Base-by-base conservation (phyloP, 2,113 vertebrate species). In the Ondatra zibethicus region DNA sequence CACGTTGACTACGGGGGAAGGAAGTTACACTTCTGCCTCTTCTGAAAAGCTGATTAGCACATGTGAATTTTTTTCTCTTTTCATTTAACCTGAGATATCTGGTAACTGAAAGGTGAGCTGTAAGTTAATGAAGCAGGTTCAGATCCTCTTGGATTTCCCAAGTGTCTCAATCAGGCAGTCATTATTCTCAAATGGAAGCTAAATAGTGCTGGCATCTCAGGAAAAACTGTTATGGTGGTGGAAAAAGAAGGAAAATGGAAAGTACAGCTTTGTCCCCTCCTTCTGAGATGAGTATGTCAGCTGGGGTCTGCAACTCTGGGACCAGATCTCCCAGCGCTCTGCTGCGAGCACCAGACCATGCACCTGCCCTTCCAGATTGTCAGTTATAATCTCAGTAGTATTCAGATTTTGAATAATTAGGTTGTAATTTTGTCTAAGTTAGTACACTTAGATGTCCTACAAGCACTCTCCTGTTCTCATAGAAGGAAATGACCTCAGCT, bases 161-260 rank as follows among this genome's bases (percentile, higher is more conserved):
- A 81, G 39, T 50, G 47, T 75, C 66, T 80, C 45, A 29, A 86
- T 88, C 76, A 77, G 63, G 72, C 45, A 52, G 90, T 70, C 66
- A 80, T 93, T 63, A 88, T 92, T 77, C 97, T 81, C 47, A 92
- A 84, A 85, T n/a, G 70, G 21, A 94, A 93, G 58, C 82, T 88
- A 87, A 93, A 16, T 31, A 36, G 27, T 76, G 5, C 31, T 91
- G 47, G 21, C 45, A 86, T 73, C 93, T 65, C 36, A 52, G 85
- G n/a, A 42, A 92, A 61, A 86, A 77, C 31, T 36, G 4, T 39
- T 27, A 66, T 66, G 31, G 39, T 25, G n/a, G n/a, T 65, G 17
- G 21, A 63, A 85, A 91, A 86, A 16, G 94, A 75, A 88, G 52
- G 47, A 33, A 92, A 50, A 7, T 58, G 14, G 9, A 95, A 95